Evolutionary conservation across 2,888 invertebrate genomes (phyloP), one percentile per base, ranked within the genome.

Genomic region (Drosophila buzzatii): DNA sequence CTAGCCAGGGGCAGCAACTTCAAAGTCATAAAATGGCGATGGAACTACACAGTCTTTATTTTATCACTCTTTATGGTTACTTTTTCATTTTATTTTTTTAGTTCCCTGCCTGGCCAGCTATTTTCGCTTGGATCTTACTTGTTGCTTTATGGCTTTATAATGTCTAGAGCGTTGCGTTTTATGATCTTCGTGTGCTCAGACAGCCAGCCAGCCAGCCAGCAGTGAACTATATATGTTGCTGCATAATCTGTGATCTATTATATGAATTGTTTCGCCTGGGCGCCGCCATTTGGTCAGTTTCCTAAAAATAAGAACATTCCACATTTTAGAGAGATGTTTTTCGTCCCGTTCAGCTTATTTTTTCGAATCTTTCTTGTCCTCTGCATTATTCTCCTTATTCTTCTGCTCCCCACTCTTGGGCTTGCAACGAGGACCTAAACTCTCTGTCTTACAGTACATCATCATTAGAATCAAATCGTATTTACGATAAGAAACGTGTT

Each of bases 111-210:
- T 23, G 58, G 47, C 42, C 71, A 70, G 73, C 84, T 83, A 76
- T 83, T 74, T 81, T 70, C 72, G 60, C 70, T 67, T 44, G 56
- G 73, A 79, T 86, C 79, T 82, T 77, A 85, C 62, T 85, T 82
- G 85, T 73, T 81, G 88, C 85, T 90, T 87, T 89, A 87, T 87
- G 80, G 71, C 82, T 90, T 89, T 87, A 87, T 90, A 90, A 90
- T 90, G 90, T 84, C 90, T 56, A 72, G 85, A 58, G 58, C 81
- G 73, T 74, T 85, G 60, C 31, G 79, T 90, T 86, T 86, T 90
- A 86, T 88, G 90, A 85, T 81, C 90, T 89, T 63, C 49, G 49
- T 59, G 62, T 53, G 62, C 70, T 47, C 55, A 33, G 51, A 39
- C 57, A 61, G 27, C 27, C 27, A 27, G 23, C 5, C 27, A 27